These are phyloP conservation scores for Portunus trituberculatus DNA, from an alignment of 1,140 invertebrate genomes.

Conservation along the genomic window DNA sequence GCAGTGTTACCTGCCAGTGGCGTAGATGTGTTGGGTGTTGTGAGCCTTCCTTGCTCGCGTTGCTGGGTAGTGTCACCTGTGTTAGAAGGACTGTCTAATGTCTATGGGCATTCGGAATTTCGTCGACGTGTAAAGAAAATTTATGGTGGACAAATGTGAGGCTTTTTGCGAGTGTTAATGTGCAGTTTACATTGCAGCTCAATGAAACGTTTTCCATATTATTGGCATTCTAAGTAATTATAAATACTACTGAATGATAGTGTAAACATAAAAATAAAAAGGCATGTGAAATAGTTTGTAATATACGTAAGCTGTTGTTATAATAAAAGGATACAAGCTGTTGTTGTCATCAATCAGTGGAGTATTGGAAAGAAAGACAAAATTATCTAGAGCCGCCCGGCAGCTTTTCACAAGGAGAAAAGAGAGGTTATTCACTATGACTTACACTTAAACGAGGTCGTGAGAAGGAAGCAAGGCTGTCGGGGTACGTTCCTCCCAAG, in stretches of 20 bases:
- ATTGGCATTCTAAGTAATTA: too few species aligned
- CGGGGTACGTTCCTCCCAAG: not conserved
- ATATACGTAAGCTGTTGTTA: too few species aligned
- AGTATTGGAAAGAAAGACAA: too few species aligned
- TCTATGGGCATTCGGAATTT: too few species aligned
- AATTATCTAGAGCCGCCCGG: too few species aligned
- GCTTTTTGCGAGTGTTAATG: not conserved
- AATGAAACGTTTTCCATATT: not conserved
- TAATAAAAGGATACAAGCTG: too few species aligned
- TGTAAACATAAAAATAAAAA: too few species aligned
- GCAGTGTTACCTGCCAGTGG: too few species aligned
- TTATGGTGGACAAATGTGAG: not conserved
- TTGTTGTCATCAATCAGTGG: too few species aligned
- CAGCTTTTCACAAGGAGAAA: too few species aligned
- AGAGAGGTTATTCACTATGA: not conserved
- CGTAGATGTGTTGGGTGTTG: not conserved
- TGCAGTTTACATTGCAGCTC: not conserved
- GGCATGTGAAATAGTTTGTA: too few species aligned
- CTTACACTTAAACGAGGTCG: not conserved
- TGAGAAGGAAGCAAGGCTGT: not conserved
- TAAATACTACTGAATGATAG: too few species aligned
- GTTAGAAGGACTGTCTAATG: not conserved
- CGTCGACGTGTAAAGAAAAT: not conserved
- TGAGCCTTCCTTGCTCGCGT: not conserved
- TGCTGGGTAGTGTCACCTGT: not conserved